Conservation (phyloP, 2,888 invertebrate genomes). For the Myathropa florea region DNA sequence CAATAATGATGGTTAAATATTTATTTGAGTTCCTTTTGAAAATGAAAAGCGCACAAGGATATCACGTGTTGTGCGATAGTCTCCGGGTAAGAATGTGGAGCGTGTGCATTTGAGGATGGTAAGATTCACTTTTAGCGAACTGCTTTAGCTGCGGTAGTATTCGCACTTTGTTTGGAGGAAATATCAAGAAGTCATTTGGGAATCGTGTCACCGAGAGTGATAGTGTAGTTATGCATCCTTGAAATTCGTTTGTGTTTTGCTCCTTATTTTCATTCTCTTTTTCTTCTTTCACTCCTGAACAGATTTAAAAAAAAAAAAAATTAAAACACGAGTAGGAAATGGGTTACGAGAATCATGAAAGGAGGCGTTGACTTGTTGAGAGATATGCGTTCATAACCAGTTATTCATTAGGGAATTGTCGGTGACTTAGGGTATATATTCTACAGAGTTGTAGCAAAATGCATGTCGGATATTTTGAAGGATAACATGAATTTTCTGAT, state of each 20-base stretch:
- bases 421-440: background rate
- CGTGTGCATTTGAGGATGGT: slow-evolving; percentile 6
- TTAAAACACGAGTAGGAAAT: slow-evolving; percentile 39
- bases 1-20: slow-evolving; percentile 65
- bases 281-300: slow-evolving; percentile 5
- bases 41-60: slow-evolving; percentile 48
- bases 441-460: background rate
- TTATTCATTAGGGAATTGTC: slow-evolving; percentile 3
- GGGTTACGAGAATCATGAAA: slow-evolving; percentile 54
- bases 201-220: slow-evolving; percentile 46
- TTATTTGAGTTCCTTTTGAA: slow-evolving; percentile 62
- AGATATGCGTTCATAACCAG: slow-evolving; percentile 22
- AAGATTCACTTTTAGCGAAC: slow-evolving; percentile 46
- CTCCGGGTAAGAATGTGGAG: background rate
- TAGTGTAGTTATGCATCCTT: slow-evolving; percentile 61
- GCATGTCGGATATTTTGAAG: background rate
- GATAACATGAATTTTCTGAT: background rate
- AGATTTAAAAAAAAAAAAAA: background rate
- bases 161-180: slow-evolving; percentile 54
- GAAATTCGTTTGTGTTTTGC: slow-evolving; percentile 47
- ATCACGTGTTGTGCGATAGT: slow-evolving; percentile 31
- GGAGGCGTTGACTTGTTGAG: slow-evolving; percentile 63
- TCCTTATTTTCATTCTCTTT: background rate
- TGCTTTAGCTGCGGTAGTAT: slow-evolving; percentile 2
- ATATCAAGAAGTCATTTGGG: slow-evolving; percentile 66